Evolutionary conservation across 2,888 invertebrate genomes (phyloP).

Genomic region (Synergus umbraculus): DNA sequence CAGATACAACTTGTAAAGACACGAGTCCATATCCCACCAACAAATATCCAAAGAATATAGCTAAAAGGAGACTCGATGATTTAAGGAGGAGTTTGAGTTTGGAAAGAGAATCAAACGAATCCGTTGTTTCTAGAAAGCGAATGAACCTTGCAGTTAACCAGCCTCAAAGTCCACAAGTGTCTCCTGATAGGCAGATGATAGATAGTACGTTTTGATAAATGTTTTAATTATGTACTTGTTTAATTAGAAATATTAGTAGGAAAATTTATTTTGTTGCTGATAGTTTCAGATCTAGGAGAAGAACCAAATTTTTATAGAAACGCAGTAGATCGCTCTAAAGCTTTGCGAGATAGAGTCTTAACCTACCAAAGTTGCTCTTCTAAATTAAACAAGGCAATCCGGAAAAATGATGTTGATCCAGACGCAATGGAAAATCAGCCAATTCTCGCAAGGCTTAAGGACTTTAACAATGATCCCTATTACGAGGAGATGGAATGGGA

Average conservation of each 20-base stretch:
- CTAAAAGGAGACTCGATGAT: slow-evolving; percentile 28
- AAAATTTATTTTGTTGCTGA: not conserved
- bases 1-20: not conserved
- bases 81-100: slow-evolving; percentile 17
- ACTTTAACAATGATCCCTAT: slow-evolving; percentile 50
- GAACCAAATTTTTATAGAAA: slow-evolving; percentile 34
- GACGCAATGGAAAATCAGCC: slow-evolving; percentile 10
- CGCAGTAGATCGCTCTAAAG: slow-evolving; percentile 32
- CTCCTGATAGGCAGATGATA: not conserved
- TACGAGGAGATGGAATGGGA: slow-evolving; percentile 76
- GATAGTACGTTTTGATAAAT: not conserved
- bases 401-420: not conserved
- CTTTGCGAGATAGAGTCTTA: slow-evolving; percentile 24
- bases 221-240: not conserved
- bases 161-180: not conserved
- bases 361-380: slow-evolving; percentile 17
- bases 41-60: slow-evolving; percentile 1
- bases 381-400: not conserved
- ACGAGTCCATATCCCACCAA: not conserved
- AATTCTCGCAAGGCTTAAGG: slow-evolving; percentile 32
- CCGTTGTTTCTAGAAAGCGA: not conserved
- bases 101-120: slow-evolving; percentile 11
- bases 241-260: not conserved
- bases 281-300: slow-evolving; percentile 2
- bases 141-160: not conserved